phyloP scores from a whole-genome alignment of 2,113 vertebrate species.

The Xenus cinereus region DNA sequence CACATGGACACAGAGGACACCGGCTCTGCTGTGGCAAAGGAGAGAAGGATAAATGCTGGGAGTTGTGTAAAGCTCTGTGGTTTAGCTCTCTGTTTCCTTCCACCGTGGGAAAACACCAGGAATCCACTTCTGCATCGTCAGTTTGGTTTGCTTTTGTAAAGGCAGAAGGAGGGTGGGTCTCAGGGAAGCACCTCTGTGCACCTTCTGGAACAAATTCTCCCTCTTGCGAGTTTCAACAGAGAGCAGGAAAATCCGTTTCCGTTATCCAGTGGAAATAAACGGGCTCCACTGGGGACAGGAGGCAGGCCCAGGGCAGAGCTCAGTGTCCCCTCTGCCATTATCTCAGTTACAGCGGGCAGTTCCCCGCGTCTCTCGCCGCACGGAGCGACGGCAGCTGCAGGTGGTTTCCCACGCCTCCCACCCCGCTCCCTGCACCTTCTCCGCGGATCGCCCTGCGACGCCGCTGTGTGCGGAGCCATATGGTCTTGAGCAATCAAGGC shows the following conservation, averaged over 20 bases:
- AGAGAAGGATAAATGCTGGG: background rate
- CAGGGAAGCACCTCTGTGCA: background rate
- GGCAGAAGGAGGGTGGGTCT: background rate
- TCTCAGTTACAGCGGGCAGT: accelerated
- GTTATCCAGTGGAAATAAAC: background rate
- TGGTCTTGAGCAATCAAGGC: background rate
- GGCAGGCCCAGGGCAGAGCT: background rate
- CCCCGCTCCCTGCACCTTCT: background rate
- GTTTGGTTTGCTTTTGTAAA: background rate
- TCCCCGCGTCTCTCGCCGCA: accelerated
- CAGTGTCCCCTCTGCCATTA: accelerated
- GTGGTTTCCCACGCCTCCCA: background rate
- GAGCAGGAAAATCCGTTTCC: background rate
- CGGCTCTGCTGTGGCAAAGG: no score
- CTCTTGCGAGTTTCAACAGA: background rate
- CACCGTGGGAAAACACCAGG: background rate
- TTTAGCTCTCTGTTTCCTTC: background rate
- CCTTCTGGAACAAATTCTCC: background rate
- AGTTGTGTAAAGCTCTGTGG: no score
- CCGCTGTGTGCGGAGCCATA: accelerated
- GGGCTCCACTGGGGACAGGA: accelerated
- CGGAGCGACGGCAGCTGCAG: background rate
- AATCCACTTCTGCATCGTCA: background rate
- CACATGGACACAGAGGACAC: accelerated
- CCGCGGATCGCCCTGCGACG: background rate